Percentiles rank a stretch among this genome's conserved stretches.
phyloP scores from a whole-genome alignment of 2,113 vertebrate species.

The Rhipidura dahli region DNA sequence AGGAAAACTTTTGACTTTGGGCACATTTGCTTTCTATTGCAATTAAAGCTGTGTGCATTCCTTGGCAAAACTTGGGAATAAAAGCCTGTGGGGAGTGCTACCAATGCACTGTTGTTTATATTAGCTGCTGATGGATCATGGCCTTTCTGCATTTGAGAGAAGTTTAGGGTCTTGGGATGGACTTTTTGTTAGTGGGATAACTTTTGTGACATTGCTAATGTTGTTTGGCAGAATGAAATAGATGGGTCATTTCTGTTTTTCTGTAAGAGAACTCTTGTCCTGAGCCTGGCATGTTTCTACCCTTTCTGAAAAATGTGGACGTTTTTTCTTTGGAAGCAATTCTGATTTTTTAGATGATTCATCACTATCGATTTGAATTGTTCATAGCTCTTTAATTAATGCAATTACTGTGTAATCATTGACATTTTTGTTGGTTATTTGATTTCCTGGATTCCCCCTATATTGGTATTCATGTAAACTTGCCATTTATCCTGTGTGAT shows the following conservation, averaged over 20 bases:
- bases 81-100: not conserved
- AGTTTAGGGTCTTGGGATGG: too few relatives aligned
- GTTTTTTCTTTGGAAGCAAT: not conserved
- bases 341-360: not conserved
- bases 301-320: not conserved
- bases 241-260: not conserved
- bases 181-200: not conserved
- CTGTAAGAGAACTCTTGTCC: not conserved
- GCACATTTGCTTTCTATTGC: constrained; percentile 35
- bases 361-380: not conserved
- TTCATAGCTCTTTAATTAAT: not conserved
- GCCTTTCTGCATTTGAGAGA: not conserved
- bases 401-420: not conserved
- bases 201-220: not conserved
- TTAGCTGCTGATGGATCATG: not conserved
- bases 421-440: not conserved
- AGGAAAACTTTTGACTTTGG: constrained; percentile 50
- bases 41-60: not conserved
- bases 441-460: not conserved
- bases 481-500: not conserved
- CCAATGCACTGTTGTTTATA: not conserved
- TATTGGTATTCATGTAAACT: not conserved
- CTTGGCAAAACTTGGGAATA: not conserved
- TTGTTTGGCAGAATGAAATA: not conserved
- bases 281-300: not conserved